phyloP scores from a whole-genome alignment of 2,113 vertebrate genomes.

The Hepsetus odoe region DNA sequence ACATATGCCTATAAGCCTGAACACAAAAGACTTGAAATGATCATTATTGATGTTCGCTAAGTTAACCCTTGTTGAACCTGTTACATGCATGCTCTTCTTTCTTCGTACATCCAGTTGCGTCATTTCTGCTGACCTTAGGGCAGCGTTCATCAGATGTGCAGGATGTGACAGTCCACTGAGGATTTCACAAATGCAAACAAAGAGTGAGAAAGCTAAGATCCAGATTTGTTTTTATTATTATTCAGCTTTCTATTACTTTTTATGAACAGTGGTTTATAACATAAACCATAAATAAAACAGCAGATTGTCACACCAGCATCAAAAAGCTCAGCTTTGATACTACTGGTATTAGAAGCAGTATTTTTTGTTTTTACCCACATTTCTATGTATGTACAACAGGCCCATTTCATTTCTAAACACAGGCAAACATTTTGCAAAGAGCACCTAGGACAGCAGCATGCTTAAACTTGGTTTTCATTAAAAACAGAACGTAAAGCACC shows the following conservation, averaged over 20 bases:
- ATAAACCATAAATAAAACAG: too few relatives aligned
- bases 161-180: slow-evolving; percentile 1
- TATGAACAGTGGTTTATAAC: neutral
- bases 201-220: too few relatives aligned
- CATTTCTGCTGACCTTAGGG: neutral
- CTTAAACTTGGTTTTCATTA: neutral
- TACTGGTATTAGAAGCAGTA: neutral
- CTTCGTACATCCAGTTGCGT: neutral
- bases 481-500: neutral
- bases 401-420: neutral
- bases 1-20: neutral
- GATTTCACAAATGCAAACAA: neutral
- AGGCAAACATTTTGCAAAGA: neutral
- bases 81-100: neutral
- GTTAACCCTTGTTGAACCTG: neutral
- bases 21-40: neutral
- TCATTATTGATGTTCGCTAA: neutral
- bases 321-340: neutral
- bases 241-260: neutral
- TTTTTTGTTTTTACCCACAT: neutral
- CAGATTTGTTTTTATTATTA: too few relatives aligned
- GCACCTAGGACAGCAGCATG: neutral
- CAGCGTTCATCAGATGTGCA: neutral
- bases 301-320: neutral
- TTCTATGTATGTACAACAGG: neutral